phyloP scores from a whole-genome alignment of 2,113 vertebrate genomes.

The Desmodus rotundus region DNA sequence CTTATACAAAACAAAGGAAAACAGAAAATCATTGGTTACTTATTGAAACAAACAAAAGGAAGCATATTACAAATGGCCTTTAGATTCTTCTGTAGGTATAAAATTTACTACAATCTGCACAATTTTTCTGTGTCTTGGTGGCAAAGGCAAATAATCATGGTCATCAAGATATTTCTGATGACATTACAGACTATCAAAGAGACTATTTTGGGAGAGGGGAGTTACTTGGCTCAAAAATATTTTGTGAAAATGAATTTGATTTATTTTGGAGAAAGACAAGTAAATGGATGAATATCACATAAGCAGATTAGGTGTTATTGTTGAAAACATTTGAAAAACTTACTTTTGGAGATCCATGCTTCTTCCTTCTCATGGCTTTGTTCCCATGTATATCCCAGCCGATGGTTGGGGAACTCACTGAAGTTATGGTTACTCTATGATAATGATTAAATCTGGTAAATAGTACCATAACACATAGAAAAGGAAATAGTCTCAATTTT shows the following conservation, averaged over 20 bases:
- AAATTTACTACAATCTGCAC: neutral
- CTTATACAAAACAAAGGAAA: neutral
- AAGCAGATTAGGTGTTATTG: neutral
- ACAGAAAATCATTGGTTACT: neutral
- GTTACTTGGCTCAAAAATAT: neutral
- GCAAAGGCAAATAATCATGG: neutral
- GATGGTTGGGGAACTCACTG: neutral
- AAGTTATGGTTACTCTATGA: neutral
- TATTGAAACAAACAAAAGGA: neutral
- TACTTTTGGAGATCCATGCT: neutral
- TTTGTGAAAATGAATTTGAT: neutral
- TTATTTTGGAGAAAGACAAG: neutral
- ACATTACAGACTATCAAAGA: neutral
- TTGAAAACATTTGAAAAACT: neutral
- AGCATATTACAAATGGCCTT: neutral
- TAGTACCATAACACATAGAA: neutral
- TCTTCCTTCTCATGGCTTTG: neutral
- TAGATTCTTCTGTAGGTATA: neutral
- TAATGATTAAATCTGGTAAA: neutral
- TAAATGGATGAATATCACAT: neutral
- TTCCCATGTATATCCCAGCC: fast-evolving
- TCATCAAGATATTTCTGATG: neutral
- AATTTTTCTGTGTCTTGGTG: neutral
- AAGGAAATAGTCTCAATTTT: neutral
- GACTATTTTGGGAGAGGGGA: fast-evolving